phyloP scores from a whole-genome alignment of 2,888 invertebrate species.

The Plutella xylostella region DNA sequence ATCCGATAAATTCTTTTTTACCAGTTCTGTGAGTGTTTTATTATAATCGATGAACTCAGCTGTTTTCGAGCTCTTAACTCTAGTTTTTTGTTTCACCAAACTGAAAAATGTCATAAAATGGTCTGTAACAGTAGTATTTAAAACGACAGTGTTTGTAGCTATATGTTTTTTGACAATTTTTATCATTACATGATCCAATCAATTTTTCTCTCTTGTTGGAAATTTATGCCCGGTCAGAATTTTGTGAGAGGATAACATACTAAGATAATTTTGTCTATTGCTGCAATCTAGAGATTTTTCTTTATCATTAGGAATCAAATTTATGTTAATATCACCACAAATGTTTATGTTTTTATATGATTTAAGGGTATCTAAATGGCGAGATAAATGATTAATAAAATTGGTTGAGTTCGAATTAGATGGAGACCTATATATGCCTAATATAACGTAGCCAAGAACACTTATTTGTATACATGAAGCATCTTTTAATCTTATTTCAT shows the following conservation, averaged over 20 bases:
- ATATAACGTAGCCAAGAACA: neutral
- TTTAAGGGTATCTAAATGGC: slow-evolving; percentile 1
- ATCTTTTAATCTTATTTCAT: slow-evolving; percentile 3
- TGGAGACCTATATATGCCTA: slow-evolving; percentile 10
- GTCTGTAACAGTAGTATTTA: slow-evolving; percentile 11
- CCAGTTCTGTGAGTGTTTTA: too few relatives aligned
- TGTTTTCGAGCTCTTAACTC: neutral
- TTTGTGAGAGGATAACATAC: slow-evolving; percentile 8
- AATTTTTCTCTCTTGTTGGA: slow-evolving; percentile 12
- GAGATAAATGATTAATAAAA: slow-evolving; percentile 4
- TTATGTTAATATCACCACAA: slow-evolving; percentile 13
- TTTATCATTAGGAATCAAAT: neutral
- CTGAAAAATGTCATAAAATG: neutral
- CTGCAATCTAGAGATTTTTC: neutral
- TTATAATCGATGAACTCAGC: neutral
- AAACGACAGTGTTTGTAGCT: slow-evolving; percentile 5
- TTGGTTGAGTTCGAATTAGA: neutral
- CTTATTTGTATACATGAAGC: slow-evolving; percentile 2
- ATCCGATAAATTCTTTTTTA: too few relatives aligned
- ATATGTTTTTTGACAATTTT: slow-evolving; percentile 3
- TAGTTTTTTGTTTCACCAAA: neutral
- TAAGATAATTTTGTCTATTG: slow-evolving; percentile 8
- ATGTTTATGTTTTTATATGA: slow-evolving; percentile 8
- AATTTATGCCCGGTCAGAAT: slow-evolving; percentile 10
- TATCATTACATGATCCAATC: slow-evolving; percentile 12